Conservation (phyloP, 2,888 invertebrate genomes). For the Tipula confusa region DNA sequence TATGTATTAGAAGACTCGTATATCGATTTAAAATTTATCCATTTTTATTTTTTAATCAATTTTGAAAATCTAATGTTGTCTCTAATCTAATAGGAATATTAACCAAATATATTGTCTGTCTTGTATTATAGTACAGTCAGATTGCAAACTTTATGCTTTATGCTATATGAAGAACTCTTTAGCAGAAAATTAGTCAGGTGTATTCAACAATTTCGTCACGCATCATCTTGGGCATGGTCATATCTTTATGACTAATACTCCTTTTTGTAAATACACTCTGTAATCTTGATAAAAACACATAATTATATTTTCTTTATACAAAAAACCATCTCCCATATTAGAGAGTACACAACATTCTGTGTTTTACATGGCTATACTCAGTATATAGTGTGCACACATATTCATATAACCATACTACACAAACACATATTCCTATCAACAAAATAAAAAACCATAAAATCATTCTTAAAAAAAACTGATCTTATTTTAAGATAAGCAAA, state of each 20-base stretch:
- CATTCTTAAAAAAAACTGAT: conserved; percentile 27
- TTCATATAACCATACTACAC: not conserved
- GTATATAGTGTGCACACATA: too few relatives aligned
- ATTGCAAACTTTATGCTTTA: not conserved
- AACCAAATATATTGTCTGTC: not conserved
- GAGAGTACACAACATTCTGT: not conserved
- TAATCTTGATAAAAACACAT: not conserved
- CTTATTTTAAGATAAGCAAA: conserved; percentile 29
- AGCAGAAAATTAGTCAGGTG: not conserved
- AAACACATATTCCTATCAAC: conserved; percentile 12
- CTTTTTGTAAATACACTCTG: not conserved
- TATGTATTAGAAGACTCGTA: conserved; percentile 6
- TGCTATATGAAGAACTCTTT: not conserved
- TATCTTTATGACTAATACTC: not conserved
- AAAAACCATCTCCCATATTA: not conserved
- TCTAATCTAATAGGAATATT: conserved; percentile 20
- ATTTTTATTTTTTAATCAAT: not conserved
- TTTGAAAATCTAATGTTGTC: conserved; percentile 7
- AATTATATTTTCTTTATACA: not conserved
- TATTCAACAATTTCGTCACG: not conserved
- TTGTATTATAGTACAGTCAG: not conserved
- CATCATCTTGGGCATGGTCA: not conserved
- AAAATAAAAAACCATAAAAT: conserved; percentile 26
- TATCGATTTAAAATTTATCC: conserved; percentile 16
- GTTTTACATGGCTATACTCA: not conserved